Evolutionary conservation across 2,797 vertebrate genomes (phyloP).

Genomic region (Bradypodion pumilum): DNA sequence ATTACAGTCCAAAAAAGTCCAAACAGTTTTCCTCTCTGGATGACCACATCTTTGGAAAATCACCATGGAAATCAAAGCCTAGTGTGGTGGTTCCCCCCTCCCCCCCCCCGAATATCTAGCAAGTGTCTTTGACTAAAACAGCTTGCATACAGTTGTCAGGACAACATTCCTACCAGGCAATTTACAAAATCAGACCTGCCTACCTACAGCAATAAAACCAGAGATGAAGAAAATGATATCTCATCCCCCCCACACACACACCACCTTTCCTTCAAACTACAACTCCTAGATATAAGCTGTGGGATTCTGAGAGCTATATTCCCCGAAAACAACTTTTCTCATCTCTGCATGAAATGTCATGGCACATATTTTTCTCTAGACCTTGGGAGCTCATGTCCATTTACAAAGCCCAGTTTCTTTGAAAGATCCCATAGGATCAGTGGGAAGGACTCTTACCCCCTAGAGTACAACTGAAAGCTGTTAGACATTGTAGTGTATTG

Average conservation of each 20-base stretch:
- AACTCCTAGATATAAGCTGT: too few species aligned
- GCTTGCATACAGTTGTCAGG: neutral
- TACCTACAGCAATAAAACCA: neutral
- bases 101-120: neutral
- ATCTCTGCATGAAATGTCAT: too few species aligned
- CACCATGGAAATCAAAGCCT: neutral
- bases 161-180: neutral
- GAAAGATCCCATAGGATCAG: neutral
- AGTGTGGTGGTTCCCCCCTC: neutral
- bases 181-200: neutral
- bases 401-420: neutral
- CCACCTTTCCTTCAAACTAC: too few species aligned
- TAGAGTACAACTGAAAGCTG: too few species aligned
- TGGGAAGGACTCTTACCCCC: neutral
- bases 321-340: too few species aligned
- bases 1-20: too few species aligned
- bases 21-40: neutral
- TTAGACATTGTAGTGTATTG: too few species aligned
- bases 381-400: neutral
- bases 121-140: neutral
- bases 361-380: neutral
- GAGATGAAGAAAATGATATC: too few species aligned
- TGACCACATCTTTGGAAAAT: neutral
- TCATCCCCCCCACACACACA: too few species aligned
- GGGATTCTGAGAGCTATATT: too few species aligned